Evolutionary conservation across 1,140 invertebrate genomes (phyloP).

Genomic region (Adoxophyes honmai): DNA sequence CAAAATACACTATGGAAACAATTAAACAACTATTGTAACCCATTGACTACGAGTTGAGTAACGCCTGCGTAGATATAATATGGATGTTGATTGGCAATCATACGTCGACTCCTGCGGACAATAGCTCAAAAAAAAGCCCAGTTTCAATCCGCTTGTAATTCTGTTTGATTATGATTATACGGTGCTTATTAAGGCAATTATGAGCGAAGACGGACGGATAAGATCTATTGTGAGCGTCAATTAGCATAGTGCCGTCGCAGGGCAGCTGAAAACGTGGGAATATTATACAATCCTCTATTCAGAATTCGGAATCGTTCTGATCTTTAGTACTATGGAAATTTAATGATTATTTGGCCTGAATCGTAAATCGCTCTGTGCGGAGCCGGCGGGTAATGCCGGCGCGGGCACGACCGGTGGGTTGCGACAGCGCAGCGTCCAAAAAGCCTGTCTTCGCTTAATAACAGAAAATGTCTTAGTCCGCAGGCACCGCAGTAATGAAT

Average conservation of each 20-base stretch:
- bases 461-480: slow-evolving; percentile 47
- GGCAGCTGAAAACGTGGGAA: slow-evolving; percentile 45
- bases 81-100: slow-evolving; percentile 57
- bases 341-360: neutral
- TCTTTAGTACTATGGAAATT: no score
- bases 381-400: neutral
- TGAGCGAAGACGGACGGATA: slow-evolving; percentile 43
- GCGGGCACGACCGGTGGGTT: neutral
- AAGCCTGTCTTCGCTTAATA: slow-evolving; percentile 42
- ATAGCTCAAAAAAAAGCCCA: slow-evolving; percentile 46
- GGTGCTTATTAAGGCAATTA: slow-evolving; percentile 68
- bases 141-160: slow-evolving; percentile 61
- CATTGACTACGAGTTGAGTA: slow-evolving; percentile 27
- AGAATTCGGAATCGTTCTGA: no score
- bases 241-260: slow-evolving; percentile 52
- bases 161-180: slow-evolving; percentile 66
- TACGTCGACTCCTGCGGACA: slow-evolving; percentile 28
- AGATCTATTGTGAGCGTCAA: slow-evolving; percentile 49
- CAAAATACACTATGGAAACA: slow-evolving; percentile 30
- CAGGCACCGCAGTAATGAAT: slow-evolving; percentile 54
- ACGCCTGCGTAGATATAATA: slow-evolving; percentile 35
- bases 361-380: slow-evolving; percentile 3
- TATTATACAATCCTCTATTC: slow-evolving; percentile 1
- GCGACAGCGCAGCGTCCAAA: slow-evolving; percentile 28
- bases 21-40: slow-evolving; percentile 48